Evolutionary conservation across 2,113 vertebrate species (phyloP), one percentile per base, ranked within the genome.

Genomic region (Antennarius striatus): DNA sequence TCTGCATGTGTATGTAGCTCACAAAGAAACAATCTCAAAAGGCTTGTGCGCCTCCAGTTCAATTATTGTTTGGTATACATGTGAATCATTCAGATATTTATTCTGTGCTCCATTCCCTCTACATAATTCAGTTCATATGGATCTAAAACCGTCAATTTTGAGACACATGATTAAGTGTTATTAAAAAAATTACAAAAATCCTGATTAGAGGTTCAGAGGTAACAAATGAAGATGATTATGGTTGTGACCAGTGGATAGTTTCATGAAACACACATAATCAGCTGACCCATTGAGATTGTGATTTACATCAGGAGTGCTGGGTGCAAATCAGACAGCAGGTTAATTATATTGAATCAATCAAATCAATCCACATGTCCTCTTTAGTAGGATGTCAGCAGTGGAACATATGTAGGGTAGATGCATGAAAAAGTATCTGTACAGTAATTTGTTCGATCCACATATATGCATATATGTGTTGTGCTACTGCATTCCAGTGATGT

Each of bases 311-410:
- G 55, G 49, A 78, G 55, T 3, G 29, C 77, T 69, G 71, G 69
- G 73, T 80, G 85, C 52, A 84, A 83, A 83, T 88, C 69, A 79
- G 79, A 83, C 56, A 76, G 65, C n/a, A 73, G 73, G 85, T 86
- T 83, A 86, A 90, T 86, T 86, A 22, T 22, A 22, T 22, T 22
- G 22, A 22, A 22, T 22, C 22, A 22, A 2, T 22, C 22, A 22
- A 22, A 22, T 22, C 22, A 22, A 22, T 78, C 73, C 79, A 77
- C 81, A 85, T 77, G 84, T 78, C 56, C 81, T 75, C 79, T 75
- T 80, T 60, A 22, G 22, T 22, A 22, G 22, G 22, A 22, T 22
- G 22, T 22, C 22, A 22, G 22, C 22, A 22, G 22, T 22, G 22
- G 22, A 22, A 22, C 22, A 22, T 22, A 22, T 22, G 22, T 22